Evolutionary conservation across 2,797 vertebrate genomes (phyloP), one percentile per base, ranked within the genome.

Genomic region (Tokudaia tokunoshimensis): DNA sequence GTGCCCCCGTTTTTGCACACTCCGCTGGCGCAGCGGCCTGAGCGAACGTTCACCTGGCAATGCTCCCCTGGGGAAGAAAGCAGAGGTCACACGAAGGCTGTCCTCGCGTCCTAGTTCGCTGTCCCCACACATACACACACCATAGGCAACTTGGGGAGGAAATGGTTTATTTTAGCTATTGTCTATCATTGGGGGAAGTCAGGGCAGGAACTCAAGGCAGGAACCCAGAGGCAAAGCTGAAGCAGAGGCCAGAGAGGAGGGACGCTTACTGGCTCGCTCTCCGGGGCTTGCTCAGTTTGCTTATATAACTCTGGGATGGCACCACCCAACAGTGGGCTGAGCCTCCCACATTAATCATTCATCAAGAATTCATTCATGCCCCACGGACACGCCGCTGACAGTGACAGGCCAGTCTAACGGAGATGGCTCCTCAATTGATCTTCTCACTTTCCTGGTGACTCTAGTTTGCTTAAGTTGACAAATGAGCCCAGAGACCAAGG

Each of bases 1-100:
- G 99, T 99, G 11, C 99, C 99, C 0, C 99, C 99, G 0, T 99
- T 99, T 98, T 99, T 99, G 90, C 99, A 99, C 37, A 99, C 99
- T 0, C 99, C 99, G 0, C 99, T 99, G 0, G 99, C 98, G 13
- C 99, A 99, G 92, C 99, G 99, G 55, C 99, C 99, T 0, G 99
- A 99, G 72, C 99, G 99, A 0, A 98, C 97, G 0, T 99, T 99
- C 98, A 99, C 99, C 98, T 99, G 99, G 0, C 99, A 99, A 97
- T 98, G 99, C 63, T 99, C 99, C 20, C 99, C 99, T 99, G 86
- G 29, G 74, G 83, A 13, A 3, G 47, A 67, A 95, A 0, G 0
- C 72, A 94, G 47, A 31, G 63, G 90, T 96, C 55, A 90, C 24
- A 31, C 1, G 7, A 22, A 59, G 9, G 63, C 13, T 19, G 44